Percentiles rank a stretch among this genome's conserved stretches.
Conservation (phyloP, 1,140 invertebrate genomes). For the Odontomachus brunneus region DNA sequence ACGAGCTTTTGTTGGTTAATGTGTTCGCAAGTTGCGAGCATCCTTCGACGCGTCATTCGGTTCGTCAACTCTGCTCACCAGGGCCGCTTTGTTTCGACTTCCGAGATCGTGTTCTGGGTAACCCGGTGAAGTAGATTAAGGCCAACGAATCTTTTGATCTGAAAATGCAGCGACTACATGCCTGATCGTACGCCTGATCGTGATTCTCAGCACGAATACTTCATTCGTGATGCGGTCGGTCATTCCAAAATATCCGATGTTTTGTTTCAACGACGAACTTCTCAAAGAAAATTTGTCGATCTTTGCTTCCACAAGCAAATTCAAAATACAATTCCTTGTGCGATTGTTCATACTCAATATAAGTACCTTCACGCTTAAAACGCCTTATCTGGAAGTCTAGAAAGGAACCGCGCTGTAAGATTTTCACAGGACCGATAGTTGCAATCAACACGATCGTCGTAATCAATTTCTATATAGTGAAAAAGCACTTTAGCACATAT, state of each 20-base stretch:
- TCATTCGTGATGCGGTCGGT: no score
- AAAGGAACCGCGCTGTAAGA: not conserved
- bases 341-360: not conserved
- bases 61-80: no score
- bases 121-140: not conserved
- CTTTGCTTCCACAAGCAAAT: not conserved
- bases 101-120: not conserved
- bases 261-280: slow-evolving; percentile 8
- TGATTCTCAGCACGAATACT: not conserved
- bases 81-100: not conserved
- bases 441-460: not conserved
- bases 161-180: not conserved
- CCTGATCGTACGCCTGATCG: not conserved
- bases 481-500: not conserved
- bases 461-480: slow-evolving; percentile 31
- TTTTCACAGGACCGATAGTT: slow-evolving; percentile 6
- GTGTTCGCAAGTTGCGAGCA: not conserved
- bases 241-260: not conserved
- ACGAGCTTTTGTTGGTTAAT: slow-evolving; percentile 47
- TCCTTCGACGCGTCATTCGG: not conserved
- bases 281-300: not conserved
- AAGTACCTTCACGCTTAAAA: not conserved
- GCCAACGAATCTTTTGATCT: not conserved
- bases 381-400: not conserved
- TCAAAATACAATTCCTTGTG: not conserved